Percentiles rank a stretch among this genome's conserved stretches.
These are phyloP conservation scores for Polyploca ridens DNA, from an alignment of 2,888 invertebrate species.

Conservation along the genomic window DNA sequence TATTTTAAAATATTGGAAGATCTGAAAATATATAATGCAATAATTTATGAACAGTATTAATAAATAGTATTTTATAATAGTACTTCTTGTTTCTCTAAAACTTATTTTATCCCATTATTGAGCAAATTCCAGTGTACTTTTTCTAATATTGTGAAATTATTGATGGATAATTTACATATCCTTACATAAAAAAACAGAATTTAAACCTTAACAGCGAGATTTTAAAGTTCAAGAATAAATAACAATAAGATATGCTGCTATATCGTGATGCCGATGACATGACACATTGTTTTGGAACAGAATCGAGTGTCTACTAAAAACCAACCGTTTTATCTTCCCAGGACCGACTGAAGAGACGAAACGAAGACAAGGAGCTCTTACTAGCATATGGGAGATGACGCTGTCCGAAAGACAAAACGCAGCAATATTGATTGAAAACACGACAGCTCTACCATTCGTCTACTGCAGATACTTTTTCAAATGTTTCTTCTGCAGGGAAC, in stretches of 20 bases:
- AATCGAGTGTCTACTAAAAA: slow-evolving; percentile 3
- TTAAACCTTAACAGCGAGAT: neutral
- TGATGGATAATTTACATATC: too few relatives aligned
- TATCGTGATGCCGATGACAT: neutral
- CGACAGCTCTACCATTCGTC: slow-evolving; percentile 62
- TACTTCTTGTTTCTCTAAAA: too few relatives aligned
- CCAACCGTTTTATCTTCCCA: slow-evolving; percentile 50
- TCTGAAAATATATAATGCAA: neutral
- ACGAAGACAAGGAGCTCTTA: slow-evolving; percentile 52
- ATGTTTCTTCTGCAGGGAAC: slow-evolving; percentile 67
- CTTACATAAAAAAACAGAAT: too few relatives aligned
- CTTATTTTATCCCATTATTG: too few relatives aligned
- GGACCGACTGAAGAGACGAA: slow-evolving; percentile 41
- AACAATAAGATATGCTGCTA: neutral
- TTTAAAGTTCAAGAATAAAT: neutral
- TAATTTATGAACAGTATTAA: too few relatives aligned
- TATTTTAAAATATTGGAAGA: neutral
- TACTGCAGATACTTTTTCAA: slow-evolving; percentile 70
- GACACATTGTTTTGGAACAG: neutral
- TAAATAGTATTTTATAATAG: too few relatives aligned
- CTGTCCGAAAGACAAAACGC: slow-evolving; percentile 68
- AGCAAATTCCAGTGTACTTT: too few relatives aligned
- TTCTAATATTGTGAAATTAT: too few relatives aligned
- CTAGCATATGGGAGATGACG: slow-evolving; percentile 71
- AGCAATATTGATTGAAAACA: slow-evolving; percentile 55